phyloP scores from a whole-genome alignment of 2,113 vertebrate genomes.

The Rallus limicola region DNA sequence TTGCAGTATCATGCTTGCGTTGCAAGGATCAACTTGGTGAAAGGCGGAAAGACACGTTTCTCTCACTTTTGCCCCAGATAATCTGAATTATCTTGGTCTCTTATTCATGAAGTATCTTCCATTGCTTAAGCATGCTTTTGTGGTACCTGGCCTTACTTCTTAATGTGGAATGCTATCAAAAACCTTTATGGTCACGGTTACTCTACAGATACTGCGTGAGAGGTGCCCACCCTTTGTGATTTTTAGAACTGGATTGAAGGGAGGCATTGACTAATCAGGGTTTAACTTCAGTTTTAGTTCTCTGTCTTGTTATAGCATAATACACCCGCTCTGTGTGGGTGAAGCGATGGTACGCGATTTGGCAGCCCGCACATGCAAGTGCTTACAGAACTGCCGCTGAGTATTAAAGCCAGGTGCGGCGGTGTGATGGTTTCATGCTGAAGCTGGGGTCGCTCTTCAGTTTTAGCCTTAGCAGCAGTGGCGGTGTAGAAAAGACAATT shows the following conservation, averaged over 20 bases:
- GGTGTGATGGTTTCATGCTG: neutral
- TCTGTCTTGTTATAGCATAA: neutral
- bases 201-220: neutral
- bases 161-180: accelerated
- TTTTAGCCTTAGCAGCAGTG: neutral
- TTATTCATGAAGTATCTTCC: neutral
- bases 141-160: neutral
- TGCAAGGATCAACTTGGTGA: neutral
- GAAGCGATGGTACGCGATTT: neutral
- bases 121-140: neutral
- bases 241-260: neutral
- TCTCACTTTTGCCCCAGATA: neutral
- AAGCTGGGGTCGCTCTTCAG: neutral
- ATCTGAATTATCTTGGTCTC: neutral
- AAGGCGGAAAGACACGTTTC: neutral
- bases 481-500: neutral
- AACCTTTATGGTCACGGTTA: neutral
- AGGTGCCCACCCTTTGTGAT: neutral
- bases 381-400: neutral
- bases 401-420: neutral
- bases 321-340: neutral
- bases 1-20: neutral
- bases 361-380: accelerated
- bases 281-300: neutral
- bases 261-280: neutral